Evolutionary conservation across 2,113 vertebrate genomes (phyloP), one percentile per base, ranked within the genome.

Genomic region (Hydropotes inermis): DNA sequence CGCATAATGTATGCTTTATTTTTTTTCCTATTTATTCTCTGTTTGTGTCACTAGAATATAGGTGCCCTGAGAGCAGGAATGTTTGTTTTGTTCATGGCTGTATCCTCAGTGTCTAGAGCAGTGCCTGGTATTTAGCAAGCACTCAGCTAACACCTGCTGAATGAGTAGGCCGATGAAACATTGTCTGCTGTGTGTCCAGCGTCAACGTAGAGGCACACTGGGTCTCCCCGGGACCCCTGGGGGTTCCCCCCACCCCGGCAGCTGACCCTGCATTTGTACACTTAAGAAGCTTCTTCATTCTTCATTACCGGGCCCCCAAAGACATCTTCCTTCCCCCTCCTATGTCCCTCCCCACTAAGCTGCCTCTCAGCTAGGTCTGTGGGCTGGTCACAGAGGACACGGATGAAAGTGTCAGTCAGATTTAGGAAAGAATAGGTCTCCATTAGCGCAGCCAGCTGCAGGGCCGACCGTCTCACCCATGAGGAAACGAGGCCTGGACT

Each of bases 401-500:
- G 2, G 11, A 30, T 83, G 78, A 6, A 87, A 50, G 30, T n/a
- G 23, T 87, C 58, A 0, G 45, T 30, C 13, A 27, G 36, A 86
- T 16, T 64, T 83, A 79, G 78, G 79, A 61, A 86, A 57, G 36
- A 91, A 8, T 27, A 36, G 13, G 4, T 81, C 47, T 81, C 84
- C 30, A 11, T 45, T n/a, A 39, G 92, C 28, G 11, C 9, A 57
- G 67, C 83, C 55, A 78, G 28, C 87, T 58, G 85, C 70, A 83
- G 70, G 47, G 21, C 47, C 23, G 50, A 33, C 19, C 52, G 25
- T 9, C 39, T 93, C 76, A 36, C 14, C 93, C n/a, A 54, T 27
- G 55, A 90, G 60, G 58, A 96, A 76, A 78, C 94, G 58, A 93
- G 87, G 60, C 94, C 39, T 57, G 47, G 45, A 7, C 39, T 23